Conservation (phyloP, 2,797 vertebrate species). For the Podarcis lilfordi region DNA sequence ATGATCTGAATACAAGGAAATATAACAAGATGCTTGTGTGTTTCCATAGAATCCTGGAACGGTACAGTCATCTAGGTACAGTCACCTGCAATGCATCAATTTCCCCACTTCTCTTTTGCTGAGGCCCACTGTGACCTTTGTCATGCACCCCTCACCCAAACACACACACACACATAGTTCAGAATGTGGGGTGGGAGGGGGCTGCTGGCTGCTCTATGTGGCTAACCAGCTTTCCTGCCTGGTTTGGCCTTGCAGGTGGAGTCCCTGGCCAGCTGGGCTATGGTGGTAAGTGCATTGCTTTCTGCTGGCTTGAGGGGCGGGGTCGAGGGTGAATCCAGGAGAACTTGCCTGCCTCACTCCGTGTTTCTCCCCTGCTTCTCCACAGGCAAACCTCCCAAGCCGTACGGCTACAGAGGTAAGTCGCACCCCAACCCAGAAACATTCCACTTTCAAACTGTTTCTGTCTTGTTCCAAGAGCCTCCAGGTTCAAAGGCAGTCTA, state of each 20-base stretch:
- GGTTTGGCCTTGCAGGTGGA: conserved; percentile 67
- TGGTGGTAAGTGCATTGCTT: conserved; percentile 70
- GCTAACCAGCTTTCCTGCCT: not conserved
- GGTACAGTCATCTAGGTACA: too few relatives aligned
- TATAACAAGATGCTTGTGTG: too few relatives aligned
- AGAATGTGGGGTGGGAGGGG: accelerated
- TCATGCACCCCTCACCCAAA: not conserved
- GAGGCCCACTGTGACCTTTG: not conserved
- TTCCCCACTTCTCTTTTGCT: too few relatives aligned
- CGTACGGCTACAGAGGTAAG: conserved; percentile 86
- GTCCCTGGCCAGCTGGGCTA: conserved; percentile 71
- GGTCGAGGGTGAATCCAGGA: accelerated
- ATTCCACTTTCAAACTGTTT: not conserved
- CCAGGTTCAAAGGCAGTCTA: not conserved
- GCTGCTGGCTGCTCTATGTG: accelerated
- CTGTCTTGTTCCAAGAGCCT: not conserved
- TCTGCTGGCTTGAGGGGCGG: not conserved
- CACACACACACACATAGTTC: too few relatives aligned
- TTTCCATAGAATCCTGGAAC: too few relatives aligned
- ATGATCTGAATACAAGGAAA: too few relatives aligned
- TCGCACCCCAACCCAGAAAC: not conserved
- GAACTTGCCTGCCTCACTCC: not conserved
- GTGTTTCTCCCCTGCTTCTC: not conserved
- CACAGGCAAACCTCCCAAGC: conserved; percentile 90
- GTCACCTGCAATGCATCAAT: too few relatives aligned